Base-by-base conservation (phyloP, 2,113 vertebrate genomes). In the Carollia perspicillata region DNA sequence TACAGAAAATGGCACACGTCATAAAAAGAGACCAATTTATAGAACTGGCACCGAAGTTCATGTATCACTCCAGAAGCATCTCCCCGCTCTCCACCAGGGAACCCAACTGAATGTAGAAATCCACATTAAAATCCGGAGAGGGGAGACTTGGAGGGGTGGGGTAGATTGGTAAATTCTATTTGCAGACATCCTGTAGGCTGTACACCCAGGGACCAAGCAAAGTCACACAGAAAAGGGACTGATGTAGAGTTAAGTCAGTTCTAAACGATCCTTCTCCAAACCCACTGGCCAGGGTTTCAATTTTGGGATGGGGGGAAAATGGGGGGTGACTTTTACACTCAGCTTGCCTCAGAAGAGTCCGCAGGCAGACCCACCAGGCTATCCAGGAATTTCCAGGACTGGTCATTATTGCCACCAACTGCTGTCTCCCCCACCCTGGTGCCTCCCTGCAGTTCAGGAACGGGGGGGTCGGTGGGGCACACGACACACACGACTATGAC, bases 1-100 rank as follows among this genome's bases (percentile, higher is more conserved):
- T 97, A 97, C 97, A 98, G 98, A 98, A 98, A 98, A 99, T 97
- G 98, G 98, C 97, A 98, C 97, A 96, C 98, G 96, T 98, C 98
- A 97, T 90, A 98, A 98, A 98, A 98, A 98, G 96, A 98, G 97
- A 97, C 95, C 97, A 85, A 97, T 98, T 98, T 98, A 98, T 97
- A 98, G 97, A 97, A 98, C 83, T 97, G 98, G 98, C 98, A 98
- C 96, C 85, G 98, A 98, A 98, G 98, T 98, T 97, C 98, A 98
- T 97, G 96, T 98, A 98, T 98, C 98, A 98, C 97, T 98, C 96
- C 94, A 98, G 96, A 97, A 66, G 74, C 93, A 78, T 97, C 97
- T 98, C 98, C 95, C 26, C 66, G 94, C 84, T 95, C 94, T 84
- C 95, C 89, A 53, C 72, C 51, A 72, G 84, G 91, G 77, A 95